phyloP scores from a whole-genome alignment of 2,888 invertebrate genomes.

The Coecobrya sp. region DNA sequence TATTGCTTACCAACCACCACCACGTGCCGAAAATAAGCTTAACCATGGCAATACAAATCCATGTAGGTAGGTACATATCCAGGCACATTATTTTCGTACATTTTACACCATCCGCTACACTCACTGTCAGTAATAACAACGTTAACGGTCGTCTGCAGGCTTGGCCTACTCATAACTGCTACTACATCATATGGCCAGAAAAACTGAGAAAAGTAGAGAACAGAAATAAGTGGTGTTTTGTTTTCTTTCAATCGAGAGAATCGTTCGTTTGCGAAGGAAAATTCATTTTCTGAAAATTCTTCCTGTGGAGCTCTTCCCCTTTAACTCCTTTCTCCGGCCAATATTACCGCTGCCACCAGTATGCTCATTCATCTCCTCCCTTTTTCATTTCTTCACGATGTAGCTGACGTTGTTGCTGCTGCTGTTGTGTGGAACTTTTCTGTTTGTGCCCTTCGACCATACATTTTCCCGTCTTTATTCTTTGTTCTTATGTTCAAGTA shows the following conservation, averaged over 20 bases:
- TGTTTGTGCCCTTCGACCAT: slow-evolving; percentile 4
- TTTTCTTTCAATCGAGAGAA: slow-evolving; percentile 25
- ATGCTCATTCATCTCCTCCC: slow-evolving; percentile 30
- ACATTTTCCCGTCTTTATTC: neutral
- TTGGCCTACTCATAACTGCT: neutral
- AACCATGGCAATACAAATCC: neutral
- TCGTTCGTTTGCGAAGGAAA: slow-evolving; percentile 4
- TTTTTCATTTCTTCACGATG: slow-evolving; percentile 58
- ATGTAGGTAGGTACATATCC: neutral
- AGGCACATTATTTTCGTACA: slow-evolving; percentile 46
- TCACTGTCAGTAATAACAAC: slow-evolving; percentile 50
- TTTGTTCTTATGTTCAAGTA: neutral
- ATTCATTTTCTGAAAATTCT: slow-evolving; percentile 14
- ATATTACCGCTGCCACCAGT: neutral
- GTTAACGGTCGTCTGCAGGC: slow-evolving; percentile 27
- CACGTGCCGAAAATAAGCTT: neutral
- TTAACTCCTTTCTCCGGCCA: neutral
- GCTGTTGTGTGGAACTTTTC: slow-evolving; percentile 21
- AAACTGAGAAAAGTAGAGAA: neutral
- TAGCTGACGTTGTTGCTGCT: slow-evolving; percentile 35
- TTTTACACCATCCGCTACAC: slow-evolving; percentile 66
- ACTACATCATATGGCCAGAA: neutral
- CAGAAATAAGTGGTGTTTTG: neutral
- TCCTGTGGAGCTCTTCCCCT: neutral
- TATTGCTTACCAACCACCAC: neutral